A percentile compares a stretch with the other conserved stretches of the same genome.
These are phyloP conservation scores for human DNA, from an alignment of 2,113 vertebrate species.

Conservation along the genomic window GRCh38 chr4:22284501-22285000, in stretches of 20 bases:
- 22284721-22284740: neutral
- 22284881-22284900: neutral
- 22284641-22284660: neutral
- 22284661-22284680: neutral
- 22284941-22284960: neutral
- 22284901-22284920: neutral
- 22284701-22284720: neutral
- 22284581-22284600: neutral
- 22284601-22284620: neutral
- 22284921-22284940: neutral
- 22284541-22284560: neutral
- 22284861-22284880: neutral
- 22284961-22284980: neutral
- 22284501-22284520: neutral
- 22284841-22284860: neutral
- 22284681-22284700: neutral
- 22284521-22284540: neutral
- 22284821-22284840: neutral
- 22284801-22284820: neutral
- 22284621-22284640: neutral
- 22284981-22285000: neutral
- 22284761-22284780: neutral
- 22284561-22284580: neutral
- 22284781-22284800: neutral
- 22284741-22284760: neutral